Evolutionary conservation across 2,888 invertebrate species (phyloP), one percentile per base, ranked within the genome.

Genomic region (Bellardia bayeri): DNA sequence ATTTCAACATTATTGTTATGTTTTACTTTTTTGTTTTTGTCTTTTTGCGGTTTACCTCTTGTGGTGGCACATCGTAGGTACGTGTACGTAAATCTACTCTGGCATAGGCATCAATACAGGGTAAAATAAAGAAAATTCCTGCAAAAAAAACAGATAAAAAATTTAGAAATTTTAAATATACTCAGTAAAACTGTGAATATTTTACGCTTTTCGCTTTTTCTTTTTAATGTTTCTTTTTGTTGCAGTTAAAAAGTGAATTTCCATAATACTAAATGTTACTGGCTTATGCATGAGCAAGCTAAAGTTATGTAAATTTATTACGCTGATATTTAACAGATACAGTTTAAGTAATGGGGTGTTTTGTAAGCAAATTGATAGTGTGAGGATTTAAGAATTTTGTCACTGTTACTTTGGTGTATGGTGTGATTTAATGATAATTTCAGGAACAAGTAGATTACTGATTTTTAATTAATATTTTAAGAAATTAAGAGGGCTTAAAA

Each of bases 71-170:
- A 92, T 99, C 99, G 93, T 99, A 99, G 0, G 98, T 98, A 88
- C 97, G 96, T 2, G 99, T 99, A 58, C 99, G 96, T 88, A 99
- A 95, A 93, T 99, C 99, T 16, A 99, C 98, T 88, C 98, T 96
- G 45, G 98, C 97, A 93, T 99, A 99, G 64, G 96, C 97, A 93
- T 98, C 99, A 91, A 99, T 98, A 94, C 99, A 99, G 0, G 99
- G 99, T 89, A 99, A 94, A 88, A 99, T 98, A 95, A 99, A 99
- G 94, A 99, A 98, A 91, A 99, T 98, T 80, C 99, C 98, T 98
- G 94, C 23, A 23, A 23, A 23, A 82, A 23, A 75, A 75, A 71
- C 30, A 69, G 40, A 69, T 23, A 69, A 37, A 40, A 58, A 30
- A 16, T 14, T 45, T 61, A 40, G 23, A 16, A 40, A 40, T 8